Base-by-base conservation (phyloP, 1,140 invertebrate species). In the Bacillus rossius region DNA sequence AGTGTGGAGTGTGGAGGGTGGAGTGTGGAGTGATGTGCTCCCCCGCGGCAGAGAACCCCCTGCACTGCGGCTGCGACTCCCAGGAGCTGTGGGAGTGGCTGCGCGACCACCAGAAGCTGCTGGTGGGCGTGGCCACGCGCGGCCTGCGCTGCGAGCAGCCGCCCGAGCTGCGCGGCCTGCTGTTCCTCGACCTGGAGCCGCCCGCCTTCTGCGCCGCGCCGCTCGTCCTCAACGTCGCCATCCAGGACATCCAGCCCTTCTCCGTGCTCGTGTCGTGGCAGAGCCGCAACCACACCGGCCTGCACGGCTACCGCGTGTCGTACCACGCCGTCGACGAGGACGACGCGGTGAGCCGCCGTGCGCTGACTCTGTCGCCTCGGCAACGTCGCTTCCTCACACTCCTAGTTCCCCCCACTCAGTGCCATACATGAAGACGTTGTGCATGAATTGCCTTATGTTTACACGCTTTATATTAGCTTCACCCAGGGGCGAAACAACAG, bases 81-180 rank as follows among this genome's bases (percentile, higher is more conserved):
- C 87, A 92, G 75, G 87, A 91, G 65, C 75, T 92, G 13, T 93
- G 91, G 90, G 85, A 87, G 76, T 94, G 91, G 91, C 79, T 93
- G 63, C 80, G 86, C 64, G 89, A 92, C 73, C 91, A 93, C 75
- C 82, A 87, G 61, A 89, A 90, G 67, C 69, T 83, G 67, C 69
- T 83, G 60, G 79, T 86, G 5, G 41, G 57, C 7, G 17, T 63
- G 8, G 61, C 51, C 1, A 19, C 26, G 7, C 19, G 50, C 1
- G 54, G 59, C 1, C 76, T 91, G 43, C 81, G 82, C 54, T 94
- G 91, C 71, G 84, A 89, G 68, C 82, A 88, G 62, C 90, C 91
- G 0, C 81, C 86, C 42, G 85, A 89, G 71, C 77, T 93, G 42
- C 79, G 82, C 51, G 88, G 88, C 17, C 79, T 83, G 59, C 77